Conservation (phyloP, 30 jellyfish, hydroid and myxozoan species). For the Pseudorhiza aurosa region DNA sequence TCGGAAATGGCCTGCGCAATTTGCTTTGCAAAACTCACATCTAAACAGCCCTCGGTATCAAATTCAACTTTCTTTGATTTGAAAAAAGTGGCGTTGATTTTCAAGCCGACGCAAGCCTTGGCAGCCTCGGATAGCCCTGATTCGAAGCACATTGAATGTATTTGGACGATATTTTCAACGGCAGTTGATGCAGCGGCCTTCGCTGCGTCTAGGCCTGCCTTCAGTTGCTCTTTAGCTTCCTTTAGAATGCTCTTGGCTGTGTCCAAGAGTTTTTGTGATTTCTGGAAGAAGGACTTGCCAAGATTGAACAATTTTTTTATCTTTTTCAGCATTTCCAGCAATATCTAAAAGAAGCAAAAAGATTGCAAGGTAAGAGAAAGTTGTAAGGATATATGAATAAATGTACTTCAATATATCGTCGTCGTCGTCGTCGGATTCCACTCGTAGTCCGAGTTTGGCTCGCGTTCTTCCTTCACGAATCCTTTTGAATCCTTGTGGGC, state of each 20-base stretch:
- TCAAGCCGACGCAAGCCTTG: slow-evolving; percentile 70
- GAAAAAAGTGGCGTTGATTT: slow-evolving; percentile 52
- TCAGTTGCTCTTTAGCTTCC: slow-evolving; percentile 35
- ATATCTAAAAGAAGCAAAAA: slow-evolving; percentile 26
- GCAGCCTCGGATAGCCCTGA: slow-evolving; percentile 73
- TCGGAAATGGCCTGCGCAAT: slow-evolving; percentile 68
- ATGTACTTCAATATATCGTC: no score
- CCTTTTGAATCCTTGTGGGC: no score
- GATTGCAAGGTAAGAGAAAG: no score
- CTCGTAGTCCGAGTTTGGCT: no score
- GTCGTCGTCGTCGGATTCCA: no score
- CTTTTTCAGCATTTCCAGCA: slow-evolving; percentile 32
- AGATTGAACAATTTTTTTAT: slow-evolving; percentile 56
- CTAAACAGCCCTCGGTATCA: slow-evolving; percentile 69
- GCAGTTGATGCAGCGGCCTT: slow-evolving; percentile 68
- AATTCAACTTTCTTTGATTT: slow-evolving; percentile 34
- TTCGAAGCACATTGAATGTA: slow-evolving; percentile 72
- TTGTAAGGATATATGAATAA: no score
- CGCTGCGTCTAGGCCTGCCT: slow-evolving; percentile 79
- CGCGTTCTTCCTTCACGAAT: no score
- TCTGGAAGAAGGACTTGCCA: slow-evolving; percentile 64
- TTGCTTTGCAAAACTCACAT: slow-evolving; percentile 66
- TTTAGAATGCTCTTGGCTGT: slow-evolving; percentile 43
- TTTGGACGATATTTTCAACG: slow-evolving; percentile 52
- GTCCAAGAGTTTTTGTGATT: slow-evolving; percentile 39